These are phyloP conservation scores for Periophthalmus modestus DNA, from an alignment of 2,113 vertebrate species.

Conservation along the genomic window DNA sequence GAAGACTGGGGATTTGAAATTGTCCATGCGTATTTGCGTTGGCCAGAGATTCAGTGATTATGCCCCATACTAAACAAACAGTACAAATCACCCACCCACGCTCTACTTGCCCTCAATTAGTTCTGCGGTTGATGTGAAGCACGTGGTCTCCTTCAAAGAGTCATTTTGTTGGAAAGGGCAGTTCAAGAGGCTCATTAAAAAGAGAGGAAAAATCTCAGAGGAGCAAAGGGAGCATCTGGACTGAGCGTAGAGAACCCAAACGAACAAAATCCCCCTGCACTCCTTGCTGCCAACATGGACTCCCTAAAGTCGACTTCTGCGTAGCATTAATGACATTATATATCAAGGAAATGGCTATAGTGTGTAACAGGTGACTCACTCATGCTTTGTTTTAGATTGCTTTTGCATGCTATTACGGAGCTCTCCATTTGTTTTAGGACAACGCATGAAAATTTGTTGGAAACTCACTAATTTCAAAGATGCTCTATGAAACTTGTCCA, in stretches of 20 bases:
- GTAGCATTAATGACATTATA: slow-evolving; percentile 7
- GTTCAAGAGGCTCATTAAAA: slow-evolving; percentile 60
- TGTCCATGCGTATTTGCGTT: not conserved
- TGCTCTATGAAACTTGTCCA: too few species aligned
- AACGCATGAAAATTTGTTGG: not conserved
- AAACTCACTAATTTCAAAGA: too few species aligned
- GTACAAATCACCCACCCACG: slow-evolving; percentile 16
- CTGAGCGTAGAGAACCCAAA: slow-evolving; percentile 23
- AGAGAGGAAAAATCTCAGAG: slow-evolving; percentile 35
- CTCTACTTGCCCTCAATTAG: slow-evolving; percentile 45
- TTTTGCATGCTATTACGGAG: not conserved
- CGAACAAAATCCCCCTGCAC: not conserved
- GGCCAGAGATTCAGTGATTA: slow-evolving; percentile 10
- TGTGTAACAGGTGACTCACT: not conserved
- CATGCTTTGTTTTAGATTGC: not conserved
- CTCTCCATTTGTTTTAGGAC: not conserved
- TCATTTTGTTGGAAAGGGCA: slow-evolving; percentile 27
- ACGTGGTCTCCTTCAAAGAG: slow-evolving; percentile 31
- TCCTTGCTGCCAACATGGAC: not conserved
- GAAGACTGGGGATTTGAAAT: not conserved
- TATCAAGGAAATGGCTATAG: not conserved
- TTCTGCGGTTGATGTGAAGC: slow-evolving; percentile 46
- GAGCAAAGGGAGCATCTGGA: slow-evolving; percentile 48
- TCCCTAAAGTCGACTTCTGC: not conserved
- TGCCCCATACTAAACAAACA: slow-evolving; percentile 25